Percentiles rank a stretch among this genome's conserved stretches.
phyloP scores from a whole-genome alignment of 2,888 invertebrate species.

The Eurytoma adleriae region DNA sequence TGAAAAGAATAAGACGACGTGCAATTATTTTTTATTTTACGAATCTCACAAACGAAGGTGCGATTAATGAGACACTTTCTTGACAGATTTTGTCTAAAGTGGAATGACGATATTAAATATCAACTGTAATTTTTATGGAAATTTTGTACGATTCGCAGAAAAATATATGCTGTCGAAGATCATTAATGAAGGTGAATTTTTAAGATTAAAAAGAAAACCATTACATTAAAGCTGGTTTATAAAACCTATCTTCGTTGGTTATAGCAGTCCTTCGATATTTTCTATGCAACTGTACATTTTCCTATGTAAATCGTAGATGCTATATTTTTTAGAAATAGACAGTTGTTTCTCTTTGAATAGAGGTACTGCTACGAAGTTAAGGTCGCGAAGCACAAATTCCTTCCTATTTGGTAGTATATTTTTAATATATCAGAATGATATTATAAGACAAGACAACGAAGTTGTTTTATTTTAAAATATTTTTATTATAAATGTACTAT shows the following conservation, averaged over 20 bases:
- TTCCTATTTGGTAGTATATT: background rate
- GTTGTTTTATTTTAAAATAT: no score
- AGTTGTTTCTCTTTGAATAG: slow-evolving; percentile 39
- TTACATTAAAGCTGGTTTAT: slow-evolving; percentile 11
- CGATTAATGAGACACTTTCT: background rate
- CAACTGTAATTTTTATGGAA: slow-evolving; percentile 49
- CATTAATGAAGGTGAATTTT: slow-evolving; percentile 25
- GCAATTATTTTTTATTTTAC: background rate
- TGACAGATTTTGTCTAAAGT: slow-evolving; percentile 15
- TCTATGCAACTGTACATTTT: slow-evolving; percentile 53
- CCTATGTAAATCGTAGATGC: slow-evolving; percentile 47
- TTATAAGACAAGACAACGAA: no score
- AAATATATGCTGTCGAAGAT: slow-evolving; percentile 4
- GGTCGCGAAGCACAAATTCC: background rate
- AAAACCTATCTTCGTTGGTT: slow-evolving; percentile 41
- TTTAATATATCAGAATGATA: no score
- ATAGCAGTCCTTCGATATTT: slow-evolving; percentile 47
- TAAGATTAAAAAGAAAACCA: slow-evolving; percentile 47
- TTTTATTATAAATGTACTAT: no score
- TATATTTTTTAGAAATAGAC: slow-evolving; percentile 45
- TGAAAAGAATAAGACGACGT: background rate
- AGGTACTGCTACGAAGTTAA: slow-evolving; percentile 19
- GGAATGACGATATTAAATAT: slow-evolving; percentile 6
- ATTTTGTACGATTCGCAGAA: background rate
- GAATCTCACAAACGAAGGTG: background rate